Conservation (phyloP, 2,888 invertebrate genomes). For the Colletes collaris region DNA sequence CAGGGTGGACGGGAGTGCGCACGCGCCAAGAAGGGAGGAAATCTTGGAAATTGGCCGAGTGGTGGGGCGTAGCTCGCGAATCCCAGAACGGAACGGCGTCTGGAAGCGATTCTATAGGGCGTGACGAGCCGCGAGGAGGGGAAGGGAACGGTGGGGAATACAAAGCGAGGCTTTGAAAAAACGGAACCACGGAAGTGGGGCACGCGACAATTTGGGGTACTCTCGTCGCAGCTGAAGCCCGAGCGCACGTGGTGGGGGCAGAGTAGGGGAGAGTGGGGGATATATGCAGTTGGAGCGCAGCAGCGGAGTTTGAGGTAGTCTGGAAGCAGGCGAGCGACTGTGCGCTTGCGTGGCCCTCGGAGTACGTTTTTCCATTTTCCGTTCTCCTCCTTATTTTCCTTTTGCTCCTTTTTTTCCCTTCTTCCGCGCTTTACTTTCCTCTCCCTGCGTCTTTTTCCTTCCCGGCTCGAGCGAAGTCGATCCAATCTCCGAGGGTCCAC, state of each 20-base stretch:
- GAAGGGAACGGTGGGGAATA: slow-evolving; percentile 19
- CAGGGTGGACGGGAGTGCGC: not conserved
- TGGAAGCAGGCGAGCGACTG: slow-evolving; percentile 77
- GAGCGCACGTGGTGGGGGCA: slow-evolving; percentile 15
- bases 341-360: slow-evolving; percentile 78
- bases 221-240: not conserved
- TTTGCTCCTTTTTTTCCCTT: not conserved
- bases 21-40: slow-evolving; percentile 23
- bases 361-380: slow-evolving; percentile 25
- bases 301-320: slow-evolving; percentile 73
- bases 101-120: slow-evolving; percentile 30
- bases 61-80: slow-evolving; percentile 37
- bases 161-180: slow-evolving; percentile 8
- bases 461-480: slow-evolving; percentile 8
- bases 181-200: slow-evolving; percentile 31
- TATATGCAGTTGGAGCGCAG: slow-evolving; percentile 40
- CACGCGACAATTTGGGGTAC: slow-evolving; percentile 27
- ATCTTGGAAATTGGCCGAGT: slow-evolving; percentile 1
- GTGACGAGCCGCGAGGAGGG: slow-evolving; percentile 18
- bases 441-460: slow-evolving; percentile 7
- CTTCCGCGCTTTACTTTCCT: not conserved
- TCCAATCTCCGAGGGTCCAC: slow-evolving; percentile 62
- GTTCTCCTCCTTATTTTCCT: slow-evolving; percentile 7
- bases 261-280: slow-evolving; percentile 34
- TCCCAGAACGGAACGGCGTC: slow-evolving; percentile 23